These are phyloP conservation scores for Cariama cristata DNA, from an alignment of 2,113 vertebrate species.

Conservation along the genomic window DNA sequence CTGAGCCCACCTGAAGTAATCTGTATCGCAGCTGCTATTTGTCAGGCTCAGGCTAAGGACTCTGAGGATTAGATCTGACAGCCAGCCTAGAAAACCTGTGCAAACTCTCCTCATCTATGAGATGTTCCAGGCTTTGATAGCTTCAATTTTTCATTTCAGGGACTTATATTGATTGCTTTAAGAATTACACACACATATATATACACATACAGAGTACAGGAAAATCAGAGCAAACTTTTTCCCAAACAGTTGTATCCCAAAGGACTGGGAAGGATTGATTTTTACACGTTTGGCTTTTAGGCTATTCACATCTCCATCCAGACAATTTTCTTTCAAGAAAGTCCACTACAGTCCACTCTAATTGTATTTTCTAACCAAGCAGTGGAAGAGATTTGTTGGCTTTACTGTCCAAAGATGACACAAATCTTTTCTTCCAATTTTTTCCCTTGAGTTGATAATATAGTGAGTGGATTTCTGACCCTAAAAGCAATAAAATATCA, in stretches of 20 bases:
- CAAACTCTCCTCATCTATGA: conserved; percentile 29
- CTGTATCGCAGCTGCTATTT: neutral
- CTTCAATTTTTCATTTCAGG: conserved; percentile 66
- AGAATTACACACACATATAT: conserved; percentile 4
- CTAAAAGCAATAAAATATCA: conserved; percentile 39
- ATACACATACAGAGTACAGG: neutral
- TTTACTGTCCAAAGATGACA: conserved; percentile 60
- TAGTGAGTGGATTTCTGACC: conserved; percentile 29
- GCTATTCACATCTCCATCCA: conserved; percentile 75
- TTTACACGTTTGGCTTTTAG: conserved; percentile 56
- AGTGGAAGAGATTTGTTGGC: conserved; percentile 71
- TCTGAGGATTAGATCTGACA: neutral
- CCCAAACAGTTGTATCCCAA: conserved; percentile 42
- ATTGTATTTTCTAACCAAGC: conserved; percentile 75
- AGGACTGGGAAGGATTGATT: conserved; percentile 71
- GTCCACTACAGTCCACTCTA: conserved; percentile 67
- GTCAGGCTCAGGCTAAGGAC: neutral
- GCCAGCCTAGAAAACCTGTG: conserved; percentile 11
- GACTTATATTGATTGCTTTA: conserved; percentile 69
- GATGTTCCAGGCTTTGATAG: conserved; percentile 44
- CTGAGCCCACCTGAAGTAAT: neutral
- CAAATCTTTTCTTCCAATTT: conserved; percentile 42
- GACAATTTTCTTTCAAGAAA: conserved; percentile 71
- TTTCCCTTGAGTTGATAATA: conserved; percentile 27
- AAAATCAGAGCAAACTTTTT: conserved; percentile 68